Conservation (phyloP, 2,113 vertebrate genomes). For the Phyllostomus hastatus region DNA sequence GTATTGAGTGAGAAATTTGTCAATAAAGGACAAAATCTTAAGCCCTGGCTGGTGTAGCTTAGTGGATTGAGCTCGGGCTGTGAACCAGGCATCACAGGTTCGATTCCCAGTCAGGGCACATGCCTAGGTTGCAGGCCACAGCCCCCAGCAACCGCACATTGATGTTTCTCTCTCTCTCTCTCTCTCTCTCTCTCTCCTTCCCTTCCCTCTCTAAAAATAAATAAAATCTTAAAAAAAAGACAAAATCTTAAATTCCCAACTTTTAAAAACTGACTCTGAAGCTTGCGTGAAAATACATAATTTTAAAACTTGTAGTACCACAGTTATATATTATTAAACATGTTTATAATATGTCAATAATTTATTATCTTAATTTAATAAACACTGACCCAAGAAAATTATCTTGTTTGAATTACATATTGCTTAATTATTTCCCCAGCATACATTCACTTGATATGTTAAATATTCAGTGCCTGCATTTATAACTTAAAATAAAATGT, state of each 20-base stretch:
- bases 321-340: neutral
- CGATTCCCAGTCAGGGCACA: too few relatives aligned
- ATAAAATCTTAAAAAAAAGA: neutral
- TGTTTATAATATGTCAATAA: neutral
- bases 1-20: neutral
- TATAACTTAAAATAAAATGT: slow-evolving; percentile 59
- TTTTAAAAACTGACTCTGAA: neutral
- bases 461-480: slow-evolving; percentile 20
- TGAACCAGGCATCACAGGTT: too few relatives aligned
- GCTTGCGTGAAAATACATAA: neutral
- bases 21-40: neutral
- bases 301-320: too few relatives aligned
- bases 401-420: neutral
- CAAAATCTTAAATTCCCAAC: neutral
- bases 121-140: too few relatives aligned
- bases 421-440: neutral
- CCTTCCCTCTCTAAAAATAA: too few relatives aligned
- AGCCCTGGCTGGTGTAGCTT: too few relatives aligned
- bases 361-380: neutral
- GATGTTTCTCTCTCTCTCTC: too few relatives aligned
- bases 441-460: slow-evolving; percentile 3
- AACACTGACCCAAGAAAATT: neutral
- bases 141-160: too few relatives aligned
- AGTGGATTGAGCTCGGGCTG: too few relatives aligned
- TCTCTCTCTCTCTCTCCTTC: too few relatives aligned